Base-by-base conservation (phyloP, 1,140 invertebrate genomes). In the Lepidurus couesii region DNA sequence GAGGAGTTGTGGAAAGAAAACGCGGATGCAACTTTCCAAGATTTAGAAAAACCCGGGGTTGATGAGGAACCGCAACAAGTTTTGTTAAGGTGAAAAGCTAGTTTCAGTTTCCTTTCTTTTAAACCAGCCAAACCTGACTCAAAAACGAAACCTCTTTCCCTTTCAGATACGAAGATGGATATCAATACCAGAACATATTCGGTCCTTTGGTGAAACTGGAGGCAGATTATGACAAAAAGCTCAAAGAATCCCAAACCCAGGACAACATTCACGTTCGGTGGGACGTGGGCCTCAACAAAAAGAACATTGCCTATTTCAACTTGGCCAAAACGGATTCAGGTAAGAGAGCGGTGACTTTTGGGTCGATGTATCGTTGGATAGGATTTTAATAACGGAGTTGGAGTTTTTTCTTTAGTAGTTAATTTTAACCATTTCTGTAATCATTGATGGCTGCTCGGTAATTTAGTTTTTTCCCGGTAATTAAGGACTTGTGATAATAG, bases 1-100 rank as follows among this genome's bases (percentile, higher is more conserved):
- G 98, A 99, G 87, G 98, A 99, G 84, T 85, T 99, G 5, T 99
- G 98, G 98, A 97, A 98, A 82, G 96, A 98, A 75, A 98, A 99
- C 84, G 93, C 95, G 3, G 95, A 99, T 83, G 97, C 98, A 0
- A 98, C 95, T 16, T 95, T 99, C 83, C 95, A 98, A 86, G 97
- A 99, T 86, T 86, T 99, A 75, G 97, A 99, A 84, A 97, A 98
- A 83, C 97, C 97, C 0, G 97, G 97, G 3, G 92, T 98, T 0
- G 97, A 99, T 84, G 95, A 97, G 83, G 97, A 99, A 83, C 97
- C 96, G 0, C 94, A 98, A 83, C 96, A 97, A 84, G 97, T 99
- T 43, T 85, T 96, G 44, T 84, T 97, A 26, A 90, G 93, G 87
- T 92, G 83, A 80, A 77, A 78, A 34, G 3, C 34, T 0, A 34